Conservation (phyloP, 2,888 invertebrate genomes). For the Dicyrtoma fusca region DNA sequence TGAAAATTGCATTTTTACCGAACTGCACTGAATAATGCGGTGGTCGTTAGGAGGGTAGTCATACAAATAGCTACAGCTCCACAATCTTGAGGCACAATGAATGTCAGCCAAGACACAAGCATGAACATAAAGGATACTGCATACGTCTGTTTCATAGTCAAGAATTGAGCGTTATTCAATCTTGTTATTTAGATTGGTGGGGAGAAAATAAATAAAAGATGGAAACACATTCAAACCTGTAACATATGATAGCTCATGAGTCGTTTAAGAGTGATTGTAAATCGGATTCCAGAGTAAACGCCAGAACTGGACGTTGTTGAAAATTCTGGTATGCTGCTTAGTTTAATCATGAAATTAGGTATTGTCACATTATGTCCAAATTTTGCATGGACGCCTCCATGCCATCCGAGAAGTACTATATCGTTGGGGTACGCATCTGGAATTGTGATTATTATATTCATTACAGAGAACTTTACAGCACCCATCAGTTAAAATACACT, state of each 20-base stretch:
- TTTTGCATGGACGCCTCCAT: conserved; percentile 48
- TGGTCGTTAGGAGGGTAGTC: conserved; percentile 51
- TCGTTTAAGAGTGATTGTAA: conserved; percentile 48
- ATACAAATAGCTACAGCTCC: conserved; percentile 46
- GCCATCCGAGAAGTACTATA: conserved; percentile 51
- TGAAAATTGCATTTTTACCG: conserved; percentile 35
- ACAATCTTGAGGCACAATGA: conserved; percentile 50
- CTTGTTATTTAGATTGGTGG: too few species aligned
- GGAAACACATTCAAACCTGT: conserved; percentile 33
- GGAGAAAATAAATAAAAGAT: too few species aligned
- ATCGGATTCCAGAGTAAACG: conserved; percentile 52
- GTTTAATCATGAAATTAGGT: conserved; percentile 50
- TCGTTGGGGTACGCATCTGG: conserved; percentile 52
- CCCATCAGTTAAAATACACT: neutral
- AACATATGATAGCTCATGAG: conserved; percentile 53
- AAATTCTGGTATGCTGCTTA: conserved; percentile 38
- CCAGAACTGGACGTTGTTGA: conserved; percentile 11
- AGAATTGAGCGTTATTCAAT: too few species aligned
- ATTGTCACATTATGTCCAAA: conserved; percentile 46
- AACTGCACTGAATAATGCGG: conserved; percentile 53
- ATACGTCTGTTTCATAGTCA: conserved; percentile 42
- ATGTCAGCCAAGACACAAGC: conserved; percentile 52
- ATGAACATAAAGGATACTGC: conserved; percentile 51
- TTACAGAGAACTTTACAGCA: too few species aligned
- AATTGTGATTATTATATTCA: neutral